phyloP scores from a whole-genome alignment of 2,113 vertebrate genomes.

The Nibea albiflora region DNA sequence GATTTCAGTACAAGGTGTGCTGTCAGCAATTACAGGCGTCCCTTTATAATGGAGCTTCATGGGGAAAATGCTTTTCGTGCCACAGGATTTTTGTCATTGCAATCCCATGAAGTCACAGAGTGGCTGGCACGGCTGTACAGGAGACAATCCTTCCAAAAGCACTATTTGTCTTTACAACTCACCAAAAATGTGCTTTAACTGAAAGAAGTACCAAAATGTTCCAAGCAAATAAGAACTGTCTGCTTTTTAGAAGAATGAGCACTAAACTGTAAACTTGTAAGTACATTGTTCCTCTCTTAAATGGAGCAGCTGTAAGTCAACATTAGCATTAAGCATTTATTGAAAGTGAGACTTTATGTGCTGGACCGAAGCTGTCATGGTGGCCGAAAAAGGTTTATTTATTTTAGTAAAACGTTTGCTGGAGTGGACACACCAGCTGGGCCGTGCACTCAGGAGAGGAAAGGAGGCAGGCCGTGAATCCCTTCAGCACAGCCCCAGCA shows the following conservation, averaged over 20 bases:
- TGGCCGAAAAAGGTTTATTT: background rate
- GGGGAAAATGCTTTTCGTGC: too few relatives aligned
- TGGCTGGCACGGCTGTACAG: too few relatives aligned
- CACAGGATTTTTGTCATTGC: too few relatives aligned
- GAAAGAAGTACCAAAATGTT: background rate
- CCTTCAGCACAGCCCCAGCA: slow-evolving; percentile 11
- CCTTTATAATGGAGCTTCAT: too few relatives aligned
- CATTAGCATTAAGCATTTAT: background rate
- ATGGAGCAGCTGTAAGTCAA: background rate
- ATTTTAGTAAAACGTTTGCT: background rate
- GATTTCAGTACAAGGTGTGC: too few relatives aligned
- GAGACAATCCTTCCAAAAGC: too few relatives aligned
- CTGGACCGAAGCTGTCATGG: background rate
- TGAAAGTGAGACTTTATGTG: background rate
- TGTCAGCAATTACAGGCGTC: too few relatives aligned
- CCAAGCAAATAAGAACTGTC: too few relatives aligned
- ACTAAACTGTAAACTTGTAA: background rate
- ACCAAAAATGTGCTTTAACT: background rate
- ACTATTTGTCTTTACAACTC: too few relatives aligned
- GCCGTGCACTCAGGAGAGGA: background rate
- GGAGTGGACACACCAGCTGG: background rate
- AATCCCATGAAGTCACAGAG: too few relatives aligned
- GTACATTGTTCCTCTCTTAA: background rate
- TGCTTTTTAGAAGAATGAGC: background rate
- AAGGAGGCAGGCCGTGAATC: background rate